Evolutionary conservation across 2,888 invertebrate species (phyloP), one percentile per base, ranked within the genome.

Genomic region (Therioaphis trifolii): DNA sequence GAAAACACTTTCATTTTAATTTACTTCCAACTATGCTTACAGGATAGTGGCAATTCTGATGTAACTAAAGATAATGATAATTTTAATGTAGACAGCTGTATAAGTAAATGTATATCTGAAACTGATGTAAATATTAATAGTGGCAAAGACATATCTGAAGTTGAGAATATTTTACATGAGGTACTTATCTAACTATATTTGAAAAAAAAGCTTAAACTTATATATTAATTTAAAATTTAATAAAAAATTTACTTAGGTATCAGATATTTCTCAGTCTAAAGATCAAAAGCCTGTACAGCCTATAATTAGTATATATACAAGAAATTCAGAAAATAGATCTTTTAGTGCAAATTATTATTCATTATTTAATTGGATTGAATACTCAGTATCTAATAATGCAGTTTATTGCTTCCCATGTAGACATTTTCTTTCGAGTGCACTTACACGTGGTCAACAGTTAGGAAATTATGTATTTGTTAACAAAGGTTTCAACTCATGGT

Each of bases 251-350:
- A 58, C 11, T 61, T 27, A 61, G 61, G 61, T 61, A 15, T 14
- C 4, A 3, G 27, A 61, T 61, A 61, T 61, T 61, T 61, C 61
- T 61, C 61, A 61, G 24, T 61, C 61, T 27, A 61, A 61, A 61
- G 61, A 61, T 27, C 27, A 61, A 61, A 61, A 61, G 14, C 61
- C 61, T 61, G 4, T 14, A 14, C 61, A 61, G 27, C 61, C 61
- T 11, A 4, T 61, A 61, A 11, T 61, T 27, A 61, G 27, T 61
- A 61, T 61, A 4, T 61, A 27, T 27, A 14, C 61, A 61, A 27
- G 61, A 61, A 27, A 61, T 61, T 27, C 27, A 12, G 27, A 61
- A 27, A 61, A 61, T 61, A 27, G 61, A 27, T 61, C 61, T 27
- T 61, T 27, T 61, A 27, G 27, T 61, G 61, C 12, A 3, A 61